Evolutionary conservation across 35 echinoderm and acorn worm species (phyloP).

Genomic region (Lytechinus variegatus): DNA sequence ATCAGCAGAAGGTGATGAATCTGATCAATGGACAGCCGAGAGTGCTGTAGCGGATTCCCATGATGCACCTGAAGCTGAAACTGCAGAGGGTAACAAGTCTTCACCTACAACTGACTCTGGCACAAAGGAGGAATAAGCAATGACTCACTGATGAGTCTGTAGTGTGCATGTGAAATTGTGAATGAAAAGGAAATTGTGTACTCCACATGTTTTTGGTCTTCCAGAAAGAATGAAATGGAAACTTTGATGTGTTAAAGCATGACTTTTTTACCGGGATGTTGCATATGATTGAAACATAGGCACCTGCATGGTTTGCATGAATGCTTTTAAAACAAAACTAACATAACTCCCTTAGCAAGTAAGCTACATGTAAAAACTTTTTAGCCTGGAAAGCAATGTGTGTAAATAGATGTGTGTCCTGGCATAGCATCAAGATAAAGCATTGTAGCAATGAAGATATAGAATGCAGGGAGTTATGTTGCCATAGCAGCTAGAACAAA

Average conservation of each 20-base stretch:
- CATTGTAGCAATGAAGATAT: not conserved
- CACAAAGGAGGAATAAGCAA: slow-evolving; percentile 41
- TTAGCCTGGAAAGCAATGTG: not conserved
- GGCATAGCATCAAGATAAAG: not conserved
- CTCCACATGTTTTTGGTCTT: not conserved
- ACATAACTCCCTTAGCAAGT: not conserved
- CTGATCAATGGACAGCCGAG: not conserved
- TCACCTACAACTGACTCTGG: not conserved
- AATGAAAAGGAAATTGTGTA: not conserved
- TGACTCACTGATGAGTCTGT: not conserved
- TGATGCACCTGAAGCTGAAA: slow-evolving; percentile 44
- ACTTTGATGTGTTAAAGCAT: not conserved
- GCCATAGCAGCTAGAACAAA: not conserved
- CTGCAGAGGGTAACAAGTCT: not conserved
- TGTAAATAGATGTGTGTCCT: not conserved
- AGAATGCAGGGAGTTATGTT: not conserved
- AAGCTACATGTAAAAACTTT: not conserved
- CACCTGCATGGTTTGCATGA: not conserved
- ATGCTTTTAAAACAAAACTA: not conserved
- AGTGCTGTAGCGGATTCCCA: not conserved
- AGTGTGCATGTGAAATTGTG: not conserved
- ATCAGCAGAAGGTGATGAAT: not conserved
- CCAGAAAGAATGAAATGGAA: not conserved
- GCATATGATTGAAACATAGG: not conserved
- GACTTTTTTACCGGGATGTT: not conserved